Evolutionary conservation across 2,797 vertebrate species (phyloP).

Genomic region (Glyptemys insculpta): DNA sequence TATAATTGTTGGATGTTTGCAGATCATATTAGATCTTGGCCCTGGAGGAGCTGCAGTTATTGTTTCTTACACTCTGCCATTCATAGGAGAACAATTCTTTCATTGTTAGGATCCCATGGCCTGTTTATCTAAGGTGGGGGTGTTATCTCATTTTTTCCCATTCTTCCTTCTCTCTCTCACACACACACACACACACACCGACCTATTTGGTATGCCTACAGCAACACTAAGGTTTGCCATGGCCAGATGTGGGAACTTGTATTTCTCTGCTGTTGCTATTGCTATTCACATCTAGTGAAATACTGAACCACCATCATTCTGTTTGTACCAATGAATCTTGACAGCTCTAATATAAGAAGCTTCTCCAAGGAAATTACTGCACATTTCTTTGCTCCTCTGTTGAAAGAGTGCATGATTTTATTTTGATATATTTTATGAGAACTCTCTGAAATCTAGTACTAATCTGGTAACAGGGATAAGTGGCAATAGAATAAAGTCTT

Average conservation of each 20-base stretch:
- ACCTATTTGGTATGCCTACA: background rate
- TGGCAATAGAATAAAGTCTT: background rate
- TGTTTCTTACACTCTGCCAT: background rate
- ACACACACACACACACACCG: background rate
- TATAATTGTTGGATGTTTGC: background rate
- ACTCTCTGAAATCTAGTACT: conserved; percentile 14
- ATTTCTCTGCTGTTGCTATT: conserved; percentile 20
- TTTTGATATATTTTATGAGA: conserved; percentile 16
- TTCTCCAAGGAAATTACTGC: conserved; percentile 36
- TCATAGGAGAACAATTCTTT: background rate
- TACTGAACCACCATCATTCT: background rate
- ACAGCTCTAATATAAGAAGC: conserved; percentile 36
- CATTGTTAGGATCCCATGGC: no score
- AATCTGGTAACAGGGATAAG: background rate
- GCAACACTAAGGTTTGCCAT: background rate
- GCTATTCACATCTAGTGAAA: background rate
- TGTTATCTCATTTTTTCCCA: background rate
- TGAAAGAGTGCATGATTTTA: background rate
- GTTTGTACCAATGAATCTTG: conserved; percentile 5
- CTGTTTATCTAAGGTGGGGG: background rate
- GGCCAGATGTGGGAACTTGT: background rate
- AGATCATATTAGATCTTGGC: background rate
- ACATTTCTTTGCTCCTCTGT: conserved; percentile 5
- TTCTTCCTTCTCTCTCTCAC: conserved; percentile 7
- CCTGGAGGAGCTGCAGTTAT: background rate